Conservation (phyloP, 2,113 vertebrate genomes). For the Amphiprion ocellaris region DNA sequence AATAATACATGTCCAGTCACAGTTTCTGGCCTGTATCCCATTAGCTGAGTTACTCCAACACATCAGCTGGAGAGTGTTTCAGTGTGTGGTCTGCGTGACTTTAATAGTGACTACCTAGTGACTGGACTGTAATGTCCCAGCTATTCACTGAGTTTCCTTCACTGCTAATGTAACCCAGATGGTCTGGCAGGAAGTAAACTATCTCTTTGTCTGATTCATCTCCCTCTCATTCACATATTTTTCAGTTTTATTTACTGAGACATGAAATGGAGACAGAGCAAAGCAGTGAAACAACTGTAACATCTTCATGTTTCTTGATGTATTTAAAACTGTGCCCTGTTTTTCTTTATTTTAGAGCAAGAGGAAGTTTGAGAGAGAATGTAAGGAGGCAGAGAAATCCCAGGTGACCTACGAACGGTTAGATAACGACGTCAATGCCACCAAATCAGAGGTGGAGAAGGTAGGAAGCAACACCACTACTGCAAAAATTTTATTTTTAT, state of each 20-base stretch:
- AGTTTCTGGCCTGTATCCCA: background rate
- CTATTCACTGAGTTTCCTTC: conserved; percentile 75
- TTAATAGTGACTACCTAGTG: conserved; percentile 62
- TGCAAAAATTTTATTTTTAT: background rate
- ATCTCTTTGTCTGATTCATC: conserved; percentile 64
- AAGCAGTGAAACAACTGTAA: background rate
- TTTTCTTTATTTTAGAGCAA: conserved; percentile 88
- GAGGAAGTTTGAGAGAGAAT: conserved; percentile 99
- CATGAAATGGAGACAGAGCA: background rate
- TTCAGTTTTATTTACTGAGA: background rate
- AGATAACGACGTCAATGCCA: conserved; percentile 97
- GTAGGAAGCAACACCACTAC: conserved; percentile 75
- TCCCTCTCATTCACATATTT: conserved; percentile 51
- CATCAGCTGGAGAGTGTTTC: conserved; percentile 15
- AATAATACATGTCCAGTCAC: background rate
- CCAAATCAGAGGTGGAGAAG: conserved; percentile 99
- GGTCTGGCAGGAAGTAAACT: conserved; percentile 73
- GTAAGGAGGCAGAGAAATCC: conserved; percentile 96
- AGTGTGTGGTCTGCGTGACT: conserved; percentile 60
- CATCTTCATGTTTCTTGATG: background rate
- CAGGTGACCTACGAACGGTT: conserved; percentile 92
- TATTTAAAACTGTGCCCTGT: background rate
- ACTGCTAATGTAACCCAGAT: conserved; percentile 82
- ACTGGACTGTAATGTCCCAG: conserved; percentile 76
- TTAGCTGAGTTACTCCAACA: background rate